Evolutionary conservation across 2,888 invertebrate species (phyloP).

Genomic region (Cephus pygmeus): DNA sequence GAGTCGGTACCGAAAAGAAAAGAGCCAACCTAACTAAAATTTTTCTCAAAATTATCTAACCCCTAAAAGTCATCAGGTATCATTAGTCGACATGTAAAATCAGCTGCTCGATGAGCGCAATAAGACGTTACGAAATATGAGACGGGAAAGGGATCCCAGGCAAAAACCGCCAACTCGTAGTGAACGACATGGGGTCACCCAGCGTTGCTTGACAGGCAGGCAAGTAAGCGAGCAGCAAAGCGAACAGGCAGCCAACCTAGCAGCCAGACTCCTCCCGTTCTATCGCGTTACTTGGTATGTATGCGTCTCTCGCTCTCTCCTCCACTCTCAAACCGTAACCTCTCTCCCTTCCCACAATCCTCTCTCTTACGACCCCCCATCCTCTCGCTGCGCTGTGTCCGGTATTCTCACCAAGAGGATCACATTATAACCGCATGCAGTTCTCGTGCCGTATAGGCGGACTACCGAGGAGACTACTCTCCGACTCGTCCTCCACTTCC

Average conservation of each 20-base stretch:
- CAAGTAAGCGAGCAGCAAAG: not conserved
- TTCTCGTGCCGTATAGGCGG: not conserved
- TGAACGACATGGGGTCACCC: not conserved
- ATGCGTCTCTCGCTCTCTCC: not conserved
- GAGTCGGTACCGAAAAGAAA: not conserved
- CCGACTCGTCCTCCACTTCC: not conserved
- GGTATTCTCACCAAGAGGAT: slow-evolving; percentile 5
- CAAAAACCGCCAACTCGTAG: not conserved
- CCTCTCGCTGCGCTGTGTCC: not conserved
- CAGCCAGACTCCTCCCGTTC: slow-evolving; percentile 1
- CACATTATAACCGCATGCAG: slow-evolving; percentile 7
- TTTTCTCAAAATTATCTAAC: no score
- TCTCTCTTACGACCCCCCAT: no score
- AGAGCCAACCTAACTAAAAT: no score
- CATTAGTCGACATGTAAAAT: no score
- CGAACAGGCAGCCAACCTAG: not conserved
- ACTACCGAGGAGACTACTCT: not conserved
- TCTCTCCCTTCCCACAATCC: no score
- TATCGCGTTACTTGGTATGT: not conserved
- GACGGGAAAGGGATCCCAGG: no score
- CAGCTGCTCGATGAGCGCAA: no score
- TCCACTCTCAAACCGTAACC: no score
- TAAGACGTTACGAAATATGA: no score
- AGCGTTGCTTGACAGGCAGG: slow-evolving; percentile 5
- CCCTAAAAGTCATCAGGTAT: no score